phyloP scores from a whole-genome alignment of 1,140 invertebrate genomes.

The Delia radicum region DNA sequence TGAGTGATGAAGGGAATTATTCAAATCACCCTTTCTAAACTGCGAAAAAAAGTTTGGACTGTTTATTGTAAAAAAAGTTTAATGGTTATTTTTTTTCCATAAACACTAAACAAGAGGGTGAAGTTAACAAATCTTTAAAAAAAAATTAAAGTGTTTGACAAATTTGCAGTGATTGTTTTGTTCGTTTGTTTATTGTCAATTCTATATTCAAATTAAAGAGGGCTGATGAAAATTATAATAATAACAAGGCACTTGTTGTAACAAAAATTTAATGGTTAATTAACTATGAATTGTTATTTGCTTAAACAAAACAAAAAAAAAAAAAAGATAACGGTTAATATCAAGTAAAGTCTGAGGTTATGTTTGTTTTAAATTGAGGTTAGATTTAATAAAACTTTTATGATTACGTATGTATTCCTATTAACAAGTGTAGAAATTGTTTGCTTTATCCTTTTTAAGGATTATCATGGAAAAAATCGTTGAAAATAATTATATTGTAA shows the following conservation, averaged over 20 bases:
- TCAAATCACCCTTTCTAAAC: background rate
- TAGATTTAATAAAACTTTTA: no score
- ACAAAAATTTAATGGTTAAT: slow-evolving; percentile 1
- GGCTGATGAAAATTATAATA: background rate
- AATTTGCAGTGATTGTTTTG: background rate
- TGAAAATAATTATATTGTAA: background rate
- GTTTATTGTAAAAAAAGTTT: no score
- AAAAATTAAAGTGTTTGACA: background rate
- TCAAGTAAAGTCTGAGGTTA: background rate
- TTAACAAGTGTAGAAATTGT: no score
- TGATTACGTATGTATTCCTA: no score
- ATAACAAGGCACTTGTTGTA: background rate
- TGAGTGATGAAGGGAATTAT: no score
- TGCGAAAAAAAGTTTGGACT: background rate
- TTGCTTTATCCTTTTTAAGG: no score
- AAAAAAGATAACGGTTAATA: background rate
- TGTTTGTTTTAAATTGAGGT: background rate
- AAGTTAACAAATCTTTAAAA: no score
- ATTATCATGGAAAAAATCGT: no score
- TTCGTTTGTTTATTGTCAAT: background rate
- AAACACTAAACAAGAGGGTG: no score
- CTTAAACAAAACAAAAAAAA: background rate
- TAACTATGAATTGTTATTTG: background rate
- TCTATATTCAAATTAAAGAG: background rate
- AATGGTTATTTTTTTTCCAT: no score